phyloP scores from a whole-genome alignment of 1,140 invertebrate genomes.

The Calephelis nemesis region DNA sequence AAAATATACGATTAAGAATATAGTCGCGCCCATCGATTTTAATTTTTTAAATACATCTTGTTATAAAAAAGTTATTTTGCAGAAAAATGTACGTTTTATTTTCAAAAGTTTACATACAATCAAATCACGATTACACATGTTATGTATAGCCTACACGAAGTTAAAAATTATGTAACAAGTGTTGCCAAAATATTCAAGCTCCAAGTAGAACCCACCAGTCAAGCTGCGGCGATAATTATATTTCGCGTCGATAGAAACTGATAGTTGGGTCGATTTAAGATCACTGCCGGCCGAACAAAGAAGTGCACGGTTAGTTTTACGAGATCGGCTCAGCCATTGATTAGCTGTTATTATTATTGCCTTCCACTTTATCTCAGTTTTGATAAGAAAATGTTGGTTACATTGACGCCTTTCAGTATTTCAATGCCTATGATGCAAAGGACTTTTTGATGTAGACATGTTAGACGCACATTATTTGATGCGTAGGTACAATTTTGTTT shows the following conservation, averaged over 20 bases:
- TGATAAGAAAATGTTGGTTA: constrained; percentile 15
- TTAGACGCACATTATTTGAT: neutral
- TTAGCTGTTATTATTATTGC: constrained; percentile 17
- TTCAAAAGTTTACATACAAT: no score
- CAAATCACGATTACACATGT: no score
- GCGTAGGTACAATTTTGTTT: neutral
- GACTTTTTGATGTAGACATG: neutral
- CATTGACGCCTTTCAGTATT: constrained; percentile 15
- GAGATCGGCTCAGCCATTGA: constrained; percentile 14
- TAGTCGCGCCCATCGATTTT: no score
- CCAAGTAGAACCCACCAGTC: constrained; percentile 24
- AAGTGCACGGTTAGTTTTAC: constrained; percentile 18
- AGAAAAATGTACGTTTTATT: no score
- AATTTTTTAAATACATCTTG: no score
- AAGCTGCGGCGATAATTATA: constrained; percentile 29
- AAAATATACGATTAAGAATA: no score
- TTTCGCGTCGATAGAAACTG: constrained; percentile 23
- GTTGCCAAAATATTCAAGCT: neutral
- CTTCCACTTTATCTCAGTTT: constrained; percentile 14
- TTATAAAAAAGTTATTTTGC: no score
- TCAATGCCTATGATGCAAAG: constrained; percentile 1
- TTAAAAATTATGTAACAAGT: no score
- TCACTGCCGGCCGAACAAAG: constrained; percentile 33
- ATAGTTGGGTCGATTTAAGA: constrained; percentile 36
- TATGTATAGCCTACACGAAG: no score